Base-by-base conservation (phyloP, 1,140 invertebrate species). In the Ectropis grisescens region DNA sequence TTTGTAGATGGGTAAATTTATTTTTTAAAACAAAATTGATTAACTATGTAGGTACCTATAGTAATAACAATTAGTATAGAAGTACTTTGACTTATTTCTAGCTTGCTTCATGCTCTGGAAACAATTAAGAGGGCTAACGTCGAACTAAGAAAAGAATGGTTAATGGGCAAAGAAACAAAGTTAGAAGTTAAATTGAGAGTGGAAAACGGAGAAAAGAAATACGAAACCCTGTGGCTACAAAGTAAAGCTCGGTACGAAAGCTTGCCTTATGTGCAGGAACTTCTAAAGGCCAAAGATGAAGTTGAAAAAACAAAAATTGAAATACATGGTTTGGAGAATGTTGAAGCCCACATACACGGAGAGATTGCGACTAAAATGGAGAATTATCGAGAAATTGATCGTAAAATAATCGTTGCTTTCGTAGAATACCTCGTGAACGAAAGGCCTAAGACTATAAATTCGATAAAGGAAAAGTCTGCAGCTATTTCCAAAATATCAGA, bases 191-290 rank as follows among this genome's bases (percentile, higher is more conserved):
- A 25, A 11, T 52, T 62, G 41, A 50, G 56, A 16, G 43, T 66
- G 1, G 45, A 50, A 11, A 33, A 16, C 6, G 58, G 60, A 9
- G 55, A 61, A 40, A 59, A 59, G 11, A 75, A 65, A 42, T 74
- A 79, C 37, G 60, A 75, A 45, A 33, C 55, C 4, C 24, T 64
- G 12, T 79, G 74, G 74, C 11, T 52, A n/a, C 29, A 39, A 26
- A 52, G 51, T 11, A 69, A 74, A 44, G 45, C 25, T 11, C 54
- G 53, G 47, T 75, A 58, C 36, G 70, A 75, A 41, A 71, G 53
- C 32, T 60, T 75, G 11, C 56, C 55, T 11, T 57, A 54, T 30
- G 55, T 75, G 2, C 47, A 69, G 47, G 59, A 56, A 13, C 46
- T 56, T 36, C 13, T 61, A 1, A 15, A 58, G 27, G 34, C 33